These are phyloP conservation scores for Ichneumoninae sp. DNA, from an alignment of 2,888 invertebrate genomes.

Conservation along the genomic window DNA sequence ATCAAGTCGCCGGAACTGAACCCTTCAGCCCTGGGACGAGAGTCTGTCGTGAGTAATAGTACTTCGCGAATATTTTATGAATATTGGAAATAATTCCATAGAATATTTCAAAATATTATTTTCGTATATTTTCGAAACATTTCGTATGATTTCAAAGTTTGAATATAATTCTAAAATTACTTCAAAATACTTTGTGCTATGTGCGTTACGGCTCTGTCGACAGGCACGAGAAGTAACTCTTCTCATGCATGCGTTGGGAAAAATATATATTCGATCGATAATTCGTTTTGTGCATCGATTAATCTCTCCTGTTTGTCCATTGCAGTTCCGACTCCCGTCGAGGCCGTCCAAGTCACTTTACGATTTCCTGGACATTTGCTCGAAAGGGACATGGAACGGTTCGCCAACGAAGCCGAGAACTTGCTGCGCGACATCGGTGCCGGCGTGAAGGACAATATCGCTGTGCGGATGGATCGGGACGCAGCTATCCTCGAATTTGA, in stretches of 20 bases:
- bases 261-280: background rate
- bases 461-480: constrained; percentile 79
- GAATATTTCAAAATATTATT: too few species aligned
- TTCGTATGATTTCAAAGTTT: too few species aligned
- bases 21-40: constrained; percentile 87
- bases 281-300: background rate
- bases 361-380: constrained; percentile 88
- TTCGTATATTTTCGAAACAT: too few species aligned
- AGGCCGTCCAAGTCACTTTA: constrained; percentile 90
- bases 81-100: background rate
- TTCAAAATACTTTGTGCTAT: too few species aligned
- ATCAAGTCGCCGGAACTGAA: constrained; percentile 87
- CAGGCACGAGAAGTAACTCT: too few species aligned
- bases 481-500: constrained; percentile 83
- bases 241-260: too few species aligned
- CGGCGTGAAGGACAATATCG: constrained; percentile 77
- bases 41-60: constrained; percentile 85
- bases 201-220: too few species aligned
- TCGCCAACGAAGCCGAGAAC: constrained; percentile 77
- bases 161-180: too few species aligned
- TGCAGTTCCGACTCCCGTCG: constrained; percentile 89
- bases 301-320: constrained; percentile 62
- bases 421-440: constrained; percentile 81
- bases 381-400: constrained; percentile 77
- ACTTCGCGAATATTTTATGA: background rate